Conservation (phyloP, 2,888 invertebrate species). For the Harpalus rufipes region DNA sequence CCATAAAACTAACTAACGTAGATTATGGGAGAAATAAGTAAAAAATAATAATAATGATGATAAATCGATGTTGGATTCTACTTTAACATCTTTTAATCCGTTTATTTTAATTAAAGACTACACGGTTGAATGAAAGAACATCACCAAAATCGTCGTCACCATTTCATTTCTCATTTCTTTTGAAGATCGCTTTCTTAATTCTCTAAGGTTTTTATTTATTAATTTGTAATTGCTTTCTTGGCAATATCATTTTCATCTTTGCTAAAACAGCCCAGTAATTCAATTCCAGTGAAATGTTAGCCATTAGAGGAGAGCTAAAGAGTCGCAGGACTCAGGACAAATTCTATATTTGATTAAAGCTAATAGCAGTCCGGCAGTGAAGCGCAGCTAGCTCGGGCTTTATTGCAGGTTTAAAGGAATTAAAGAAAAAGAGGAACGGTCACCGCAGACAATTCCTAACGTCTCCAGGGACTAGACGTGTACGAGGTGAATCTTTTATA, state of each 20-base stretch:
- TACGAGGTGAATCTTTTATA: background rate
- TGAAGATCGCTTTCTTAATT: background rate
- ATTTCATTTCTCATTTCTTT: too few species aligned
- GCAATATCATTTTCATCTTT: slow-evolving; percentile 5
- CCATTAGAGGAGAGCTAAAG: slow-evolving; percentile 63
- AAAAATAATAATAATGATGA: too few species aligned
- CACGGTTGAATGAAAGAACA: too few species aligned
- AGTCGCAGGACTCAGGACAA: slow-evolving; percentile 56
- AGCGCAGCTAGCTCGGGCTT: slow-evolving; percentile 47
- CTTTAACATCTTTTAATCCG: too few species aligned
- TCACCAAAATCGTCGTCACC: too few species aligned
- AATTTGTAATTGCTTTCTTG: background rate
- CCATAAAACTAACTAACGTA: too few species aligned
- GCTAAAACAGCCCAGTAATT: slow-evolving; percentile 53
- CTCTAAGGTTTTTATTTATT: background rate
- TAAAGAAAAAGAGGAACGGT: slow-evolving; percentile 49
- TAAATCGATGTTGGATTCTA: too few species aligned
- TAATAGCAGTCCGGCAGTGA: slow-evolving; percentile 54
- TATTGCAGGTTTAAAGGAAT: slow-evolving; percentile 63
- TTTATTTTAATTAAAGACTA: too few species aligned
- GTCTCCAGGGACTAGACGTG: slow-evolving; percentile 38
- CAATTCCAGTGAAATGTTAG: slow-evolving; percentile 54
- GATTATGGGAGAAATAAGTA: too few species aligned
- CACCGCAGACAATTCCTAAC: slow-evolving; percentile 36
- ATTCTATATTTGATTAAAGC: slow-evolving; percentile 66